phyloP scores from a whole-genome alignment of 2,113 vertebrate genomes.

The Notothenia rossii region DNA sequence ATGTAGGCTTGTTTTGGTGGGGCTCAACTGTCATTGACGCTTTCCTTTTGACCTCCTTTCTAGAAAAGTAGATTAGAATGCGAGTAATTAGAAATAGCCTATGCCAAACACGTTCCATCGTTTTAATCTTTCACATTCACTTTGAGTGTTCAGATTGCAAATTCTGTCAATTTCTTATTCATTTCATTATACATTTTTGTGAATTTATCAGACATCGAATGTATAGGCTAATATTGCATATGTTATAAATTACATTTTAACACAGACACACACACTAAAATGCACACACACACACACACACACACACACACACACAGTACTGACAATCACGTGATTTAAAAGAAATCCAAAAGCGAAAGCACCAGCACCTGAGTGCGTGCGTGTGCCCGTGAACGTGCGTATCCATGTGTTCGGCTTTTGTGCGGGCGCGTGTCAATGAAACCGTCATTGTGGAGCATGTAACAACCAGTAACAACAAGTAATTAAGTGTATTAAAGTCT shows the following conservation, averaged over 20 bases:
- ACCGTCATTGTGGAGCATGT: neutral
- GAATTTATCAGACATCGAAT: neutral
- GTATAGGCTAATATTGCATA: neutral
- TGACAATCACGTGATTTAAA: conserved; percentile 76
- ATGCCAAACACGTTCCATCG: neutral
- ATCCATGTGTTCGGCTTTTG: too few species aligned
- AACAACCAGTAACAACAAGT: neutral
- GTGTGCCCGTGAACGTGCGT: neutral
- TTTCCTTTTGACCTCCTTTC: neutral
- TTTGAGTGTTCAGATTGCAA: neutral
- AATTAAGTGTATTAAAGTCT: neutral
- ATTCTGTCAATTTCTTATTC: neutral
- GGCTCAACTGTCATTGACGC: neutral
- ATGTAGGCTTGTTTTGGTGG: neutral
- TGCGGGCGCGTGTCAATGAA: neutral
- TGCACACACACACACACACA: accelerated
- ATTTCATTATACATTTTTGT: neutral
- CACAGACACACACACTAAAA: neutral
- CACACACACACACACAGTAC: conserved; percentile 21
- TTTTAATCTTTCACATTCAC: neutral
- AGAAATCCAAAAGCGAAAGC: conserved; percentile 15
- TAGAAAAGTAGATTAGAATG: neutral
- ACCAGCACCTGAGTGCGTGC: too few species aligned
- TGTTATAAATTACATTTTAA: neutral
- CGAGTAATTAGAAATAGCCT: neutral